Base-by-base conservation (phyloP, 2,113 vertebrate species). In the Microtus richardsoni region DNA sequence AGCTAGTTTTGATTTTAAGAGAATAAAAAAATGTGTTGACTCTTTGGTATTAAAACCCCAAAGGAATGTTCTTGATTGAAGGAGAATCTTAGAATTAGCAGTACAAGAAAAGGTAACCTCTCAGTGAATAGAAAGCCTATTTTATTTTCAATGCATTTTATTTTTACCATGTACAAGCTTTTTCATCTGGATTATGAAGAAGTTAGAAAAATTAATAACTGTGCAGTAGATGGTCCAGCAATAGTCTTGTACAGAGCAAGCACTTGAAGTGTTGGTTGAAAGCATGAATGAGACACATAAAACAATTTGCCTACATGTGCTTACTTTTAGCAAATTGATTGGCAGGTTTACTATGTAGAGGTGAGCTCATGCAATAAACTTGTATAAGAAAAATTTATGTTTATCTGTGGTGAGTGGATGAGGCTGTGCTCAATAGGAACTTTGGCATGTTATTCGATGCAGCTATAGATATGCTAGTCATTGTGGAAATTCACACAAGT, bases 1-100 rank as follows among this genome's bases (percentile, higher is more conserved):
- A 96, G 80, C 90, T 95, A 82, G 54, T 93, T 94, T 97, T 90
- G 22, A 88, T 68, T 91, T 70, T 92, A 79, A 88, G 24, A 96
- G 62, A 96, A 93, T 14, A 89, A 52, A 68, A 88, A 91, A 52
- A 68, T n/a, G 17, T 52, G 58, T 64, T 3, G 6, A 88, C 3
- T 94, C 17, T 62, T 41, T 1, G 26, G 4, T 52, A 68, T 95
- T 77, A 82, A 93, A 95, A 89, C 58, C 41, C 26, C 54, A 96
- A 88, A 52, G 13, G 8, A 92, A n/a, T 80, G 83, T 71, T 71
- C 58, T n/a, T 12, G 80, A 41, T 68, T 80, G 82, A 96, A 91
- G 47, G 10, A 66, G 7, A 94, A 4, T 71, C 22, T 60, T 88
- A 36, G 64, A 89, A 87, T 91, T 60, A 89, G 41, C 4, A 70